These are phyloP conservation scores for Maccullochella peelii DNA, from an alignment of 2,113 vertebrate species.

Conservation along the genomic window DNA sequence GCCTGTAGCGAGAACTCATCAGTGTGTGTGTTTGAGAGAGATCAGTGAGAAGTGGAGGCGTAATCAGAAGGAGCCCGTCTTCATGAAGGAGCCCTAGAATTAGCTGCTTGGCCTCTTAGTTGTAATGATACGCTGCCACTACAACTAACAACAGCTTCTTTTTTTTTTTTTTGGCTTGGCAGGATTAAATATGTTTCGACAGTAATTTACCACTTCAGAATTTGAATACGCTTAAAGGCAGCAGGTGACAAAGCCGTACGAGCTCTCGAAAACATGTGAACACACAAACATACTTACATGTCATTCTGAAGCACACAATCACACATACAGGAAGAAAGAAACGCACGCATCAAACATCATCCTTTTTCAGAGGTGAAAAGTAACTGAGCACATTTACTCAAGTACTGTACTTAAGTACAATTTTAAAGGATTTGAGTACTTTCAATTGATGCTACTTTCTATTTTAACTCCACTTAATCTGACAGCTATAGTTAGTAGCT, in stretches of 20 bases:
- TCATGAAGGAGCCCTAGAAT: constrained; percentile 77
- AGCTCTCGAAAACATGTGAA: neutral
- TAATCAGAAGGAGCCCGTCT: constrained; percentile 76
- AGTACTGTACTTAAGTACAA: neutral
- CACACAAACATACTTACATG: neutral
- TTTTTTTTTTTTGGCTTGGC: constrained; percentile 33
- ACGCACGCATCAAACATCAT: neutral
- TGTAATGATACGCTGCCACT: constrained; percentile 76
- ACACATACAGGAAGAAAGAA: neutral
- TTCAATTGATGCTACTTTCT: neutral
- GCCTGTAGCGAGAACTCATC: constrained; percentile 66
- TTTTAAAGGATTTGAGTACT: too few species aligned
- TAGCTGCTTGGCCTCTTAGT: constrained; percentile 76
- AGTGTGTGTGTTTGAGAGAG: constrained; percentile 62
- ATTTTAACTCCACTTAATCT: neutral
- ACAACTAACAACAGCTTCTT: constrained; percentile 57
- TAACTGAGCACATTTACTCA: neutral
- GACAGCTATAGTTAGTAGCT: neutral
- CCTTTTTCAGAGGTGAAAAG: too few species aligned
- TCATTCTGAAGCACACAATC: neutral
- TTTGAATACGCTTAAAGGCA: constrained; percentile 38
- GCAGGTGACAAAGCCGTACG: constrained; percentile 46
- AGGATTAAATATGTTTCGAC: constrained; percentile 37
- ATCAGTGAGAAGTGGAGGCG: constrained; percentile 70
- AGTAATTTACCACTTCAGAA: constrained; percentile 48